Conservation (phyloP, 2,113 vertebrate species). For the Stigmatopora argus region DNA sequence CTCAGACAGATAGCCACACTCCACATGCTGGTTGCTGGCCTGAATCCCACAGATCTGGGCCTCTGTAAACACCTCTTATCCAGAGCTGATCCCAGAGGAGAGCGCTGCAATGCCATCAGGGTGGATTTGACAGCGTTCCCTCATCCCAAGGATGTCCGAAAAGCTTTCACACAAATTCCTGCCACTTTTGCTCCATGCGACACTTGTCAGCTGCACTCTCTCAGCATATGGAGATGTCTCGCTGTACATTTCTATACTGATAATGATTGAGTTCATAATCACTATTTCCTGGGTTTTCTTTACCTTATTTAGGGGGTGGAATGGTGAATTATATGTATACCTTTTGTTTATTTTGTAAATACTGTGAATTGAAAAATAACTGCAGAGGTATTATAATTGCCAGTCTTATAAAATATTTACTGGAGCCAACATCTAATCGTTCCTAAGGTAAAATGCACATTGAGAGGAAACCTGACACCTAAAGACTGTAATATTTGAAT, state of each 20-base stretch:
- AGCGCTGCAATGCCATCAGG: constrained; percentile 36
- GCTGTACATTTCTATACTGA: background rate
- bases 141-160: constrained; percentile 54
- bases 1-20: constrained; percentile 45
- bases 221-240: background rate
- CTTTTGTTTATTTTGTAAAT: too few species aligned
- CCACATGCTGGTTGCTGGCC: constrained; percentile 34
- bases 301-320: background rate
- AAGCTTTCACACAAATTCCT: constrained; percentile 38
- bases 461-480: too few species aligned
- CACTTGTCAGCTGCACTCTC: constrained; percentile 4
- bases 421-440: too few species aligned
- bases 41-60: constrained; percentile 52
- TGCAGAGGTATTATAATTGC: background rate
- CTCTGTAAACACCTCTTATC: constrained; percentile 42
- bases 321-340: background rate
- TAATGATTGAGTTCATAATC: background rate
- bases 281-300: background rate
- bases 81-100: constrained; percentile 54
- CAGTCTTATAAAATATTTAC: too few species aligned
- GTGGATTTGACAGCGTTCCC: constrained; percentile 49
- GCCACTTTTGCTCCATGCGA: background rate
- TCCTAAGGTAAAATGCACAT: too few species aligned
- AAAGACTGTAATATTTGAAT: too few species aligned
- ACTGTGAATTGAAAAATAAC: too few species aligned